These are phyloP conservation scores for Lateolabrax maculatus DNA, from an alignment of 2,797 vertebrate genomes.

Conservation along the genomic window DNA sequence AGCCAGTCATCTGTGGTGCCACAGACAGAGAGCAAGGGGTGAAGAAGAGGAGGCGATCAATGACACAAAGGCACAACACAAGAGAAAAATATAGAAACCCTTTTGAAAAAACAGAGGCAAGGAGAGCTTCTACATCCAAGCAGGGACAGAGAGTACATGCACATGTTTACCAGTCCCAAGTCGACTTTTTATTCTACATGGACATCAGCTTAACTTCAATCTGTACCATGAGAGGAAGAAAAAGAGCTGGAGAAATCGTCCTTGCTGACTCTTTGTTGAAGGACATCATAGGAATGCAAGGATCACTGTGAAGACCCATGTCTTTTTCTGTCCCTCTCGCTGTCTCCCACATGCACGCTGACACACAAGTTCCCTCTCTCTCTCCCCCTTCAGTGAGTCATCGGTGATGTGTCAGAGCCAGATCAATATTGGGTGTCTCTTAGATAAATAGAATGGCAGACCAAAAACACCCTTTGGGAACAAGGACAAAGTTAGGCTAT, in stretches of 20 bases:
- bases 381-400: constrained; percentile 66
- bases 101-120: background rate
- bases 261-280: constrained; percentile 43
- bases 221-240: constrained; percentile 24
- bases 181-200: constrained; percentile 44
- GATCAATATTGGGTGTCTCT: constrained; percentile 72
- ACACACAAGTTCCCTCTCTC: constrained; percentile 35
- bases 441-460: constrained; percentile 54
- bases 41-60: constrained; percentile 24
- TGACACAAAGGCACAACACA: constrained; percentile 16
- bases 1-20: constrained; percentile 25
- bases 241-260: constrained; percentile 20
- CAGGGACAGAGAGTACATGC: background rate
- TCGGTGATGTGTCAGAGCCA: constrained; percentile 71
- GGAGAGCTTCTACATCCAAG: background rate
- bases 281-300: constrained; percentile 27
- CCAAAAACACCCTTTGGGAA: constrained; percentile 55
- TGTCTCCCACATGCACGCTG: constrained; percentile 6
- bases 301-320: constrained; percentile 40
- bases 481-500: constrained; percentile 59
- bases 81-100: background rate
- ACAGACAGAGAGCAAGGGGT: constrained; percentile 14
- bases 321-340: constrained; percentile 21
- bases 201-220: constrained; percentile 26
- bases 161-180: constrained; percentile 14